Evolutionary conservation across 2,888 invertebrate species (phyloP), one percentile per base, ranked within the genome.

Genomic region (Thymelicus lineola): DNA sequence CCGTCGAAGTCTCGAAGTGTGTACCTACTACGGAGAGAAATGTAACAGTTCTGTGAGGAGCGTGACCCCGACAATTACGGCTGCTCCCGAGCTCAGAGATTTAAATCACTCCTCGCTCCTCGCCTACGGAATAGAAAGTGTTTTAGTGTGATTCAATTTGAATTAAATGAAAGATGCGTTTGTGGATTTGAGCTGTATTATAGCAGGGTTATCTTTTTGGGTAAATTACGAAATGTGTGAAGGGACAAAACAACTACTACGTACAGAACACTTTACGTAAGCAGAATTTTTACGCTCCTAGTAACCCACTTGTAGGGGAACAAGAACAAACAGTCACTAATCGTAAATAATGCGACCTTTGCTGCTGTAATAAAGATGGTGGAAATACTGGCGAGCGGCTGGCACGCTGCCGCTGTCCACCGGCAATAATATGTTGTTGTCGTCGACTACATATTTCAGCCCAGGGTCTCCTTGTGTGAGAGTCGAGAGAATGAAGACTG

Each of bases 81-180:
- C 48, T 53, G 63, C 53, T 38, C 35, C 12, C 14, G 3, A 15
- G 48, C 48, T 15, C 36, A 14, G 12, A 50, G 50, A 53, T 63
- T 53, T 48, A 48, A 62, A 62, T 62, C 63, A 53, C 5, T n/a
- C 36, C 48, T 48, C 58, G 15, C 36, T n/a, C 36, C 48, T 48
- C 58, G 15, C 36, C 17, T 46, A 17, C 17, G 58, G 17, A 48
- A 17, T 48, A 66, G 57, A 66, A 59, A 48, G 66, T 66, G 36
- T 57, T 50, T n/a, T 50, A 17, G 10, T 10, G 12, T 9, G 42
- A 38, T 38, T 38, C 9, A 12, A 42, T 42, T 42, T 42, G 42
- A 42, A 42, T 12, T 42, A 42, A 12, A 1, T 42, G 42, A 42
- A 10, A 42, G 42, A 1, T 12, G 12, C 42, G 42, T 42, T 42